Evolutionary conservation across 2,888 invertebrate species (phyloP).

Genomic region (Drosophila koepferae): DNA sequence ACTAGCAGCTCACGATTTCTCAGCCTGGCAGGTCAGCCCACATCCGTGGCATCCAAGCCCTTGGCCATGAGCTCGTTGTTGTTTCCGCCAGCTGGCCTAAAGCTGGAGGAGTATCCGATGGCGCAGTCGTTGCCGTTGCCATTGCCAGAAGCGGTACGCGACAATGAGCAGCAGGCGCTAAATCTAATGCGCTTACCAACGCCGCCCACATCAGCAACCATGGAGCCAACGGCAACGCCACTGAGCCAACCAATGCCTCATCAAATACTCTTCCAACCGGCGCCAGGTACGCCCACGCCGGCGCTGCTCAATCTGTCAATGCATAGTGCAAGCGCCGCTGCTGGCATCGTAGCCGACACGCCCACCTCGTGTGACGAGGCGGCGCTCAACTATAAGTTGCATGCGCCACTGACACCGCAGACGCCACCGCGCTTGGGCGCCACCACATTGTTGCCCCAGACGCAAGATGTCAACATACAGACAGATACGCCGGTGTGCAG

Average conservation of each 20-base stretch:
- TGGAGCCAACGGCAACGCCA: slow-evolving; percentile 65
- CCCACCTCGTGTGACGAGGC: slow-evolving; percentile 53
- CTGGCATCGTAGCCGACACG: slow-evolving; percentile 36
- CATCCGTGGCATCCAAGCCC: slow-evolving; percentile 46
- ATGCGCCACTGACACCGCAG: slow-evolving; percentile 71
- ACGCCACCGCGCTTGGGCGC: slow-evolving; percentile 72
- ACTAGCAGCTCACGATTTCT: slow-evolving; percentile 79
- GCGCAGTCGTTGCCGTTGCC: slow-evolving; percentile 55
- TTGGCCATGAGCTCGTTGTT: slow-evolving; percentile 64
- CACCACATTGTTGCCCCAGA: slow-evolving; percentile 85
- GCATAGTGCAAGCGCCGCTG: slow-evolving; percentile 47
- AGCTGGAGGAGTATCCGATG: slow-evolving; percentile 89
- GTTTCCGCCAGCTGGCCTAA: slow-evolving; percentile 86
- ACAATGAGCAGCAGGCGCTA: slow-evolving; percentile 74
- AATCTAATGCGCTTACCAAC: slow-evolving; percentile 82
- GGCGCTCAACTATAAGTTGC: slow-evolving; percentile 68
- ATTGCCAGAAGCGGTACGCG: slow-evolving; percentile 60
- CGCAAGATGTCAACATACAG: slow-evolving; percentile 94
- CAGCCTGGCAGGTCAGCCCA: slow-evolving; percentile 64
- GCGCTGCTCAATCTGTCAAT: slow-evolving; percentile 63
- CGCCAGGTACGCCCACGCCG: slow-evolving; percentile 52
- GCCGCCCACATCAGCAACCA: slow-evolving; percentile 81
- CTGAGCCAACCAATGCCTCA: slow-evolving; percentile 50
- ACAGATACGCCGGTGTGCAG: slow-evolving; percentile 90
- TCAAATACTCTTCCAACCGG: slow-evolving; percentile 73